Conservation (phyloP, 1,140 invertebrate genomes). For the Tetragnatha versicolor region DNA sequence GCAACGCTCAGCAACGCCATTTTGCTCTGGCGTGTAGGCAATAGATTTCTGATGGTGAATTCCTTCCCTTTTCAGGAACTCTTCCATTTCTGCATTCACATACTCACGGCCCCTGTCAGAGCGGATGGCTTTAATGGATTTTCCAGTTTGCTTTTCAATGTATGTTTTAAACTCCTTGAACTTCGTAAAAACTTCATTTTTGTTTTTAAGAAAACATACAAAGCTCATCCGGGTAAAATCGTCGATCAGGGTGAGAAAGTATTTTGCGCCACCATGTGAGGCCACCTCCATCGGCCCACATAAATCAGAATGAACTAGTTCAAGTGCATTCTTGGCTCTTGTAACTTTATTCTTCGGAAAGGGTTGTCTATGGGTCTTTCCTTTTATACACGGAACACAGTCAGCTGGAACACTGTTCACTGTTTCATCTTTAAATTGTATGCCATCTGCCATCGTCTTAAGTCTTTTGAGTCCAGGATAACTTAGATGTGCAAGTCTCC, state of each 20-base stretch:
- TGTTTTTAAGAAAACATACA: constrained; percentile 62
- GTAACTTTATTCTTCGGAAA: constrained; percentile 12
- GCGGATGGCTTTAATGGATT: constrained; percentile 25
- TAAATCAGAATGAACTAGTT: constrained; percentile 61
- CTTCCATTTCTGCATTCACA: constrained; percentile 18
- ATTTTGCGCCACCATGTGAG: constrained; percentile 60
- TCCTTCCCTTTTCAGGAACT: constrained; percentile 58
- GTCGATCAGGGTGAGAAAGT: constrained; percentile 64
- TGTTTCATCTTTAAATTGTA: too few species aligned
- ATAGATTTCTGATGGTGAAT: too few species aligned
- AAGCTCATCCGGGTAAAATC: constrained; percentile 60
- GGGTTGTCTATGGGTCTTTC: constrained; percentile 19
- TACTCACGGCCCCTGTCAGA: constrained; percentile 56
- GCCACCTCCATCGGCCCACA: constrained; percentile 61
- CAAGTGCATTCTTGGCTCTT: constrained; percentile 39
- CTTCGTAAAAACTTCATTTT: constrained; percentile 29
- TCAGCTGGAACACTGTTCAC: too few species aligned
- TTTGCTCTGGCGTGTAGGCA: too few species aligned
- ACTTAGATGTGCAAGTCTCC: too few species aligned
- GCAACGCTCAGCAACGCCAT: too few species aligned
- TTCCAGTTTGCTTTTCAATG: constrained; percentile 33
- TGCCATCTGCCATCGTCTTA: too few species aligned
- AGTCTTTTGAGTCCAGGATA: too few species aligned
- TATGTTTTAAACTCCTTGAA: constrained; percentile 16
- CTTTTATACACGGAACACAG: constrained; percentile 12